Conservation (phyloP, 2,888 invertebrate genomes). For the Platypus cylindrus region DNA sequence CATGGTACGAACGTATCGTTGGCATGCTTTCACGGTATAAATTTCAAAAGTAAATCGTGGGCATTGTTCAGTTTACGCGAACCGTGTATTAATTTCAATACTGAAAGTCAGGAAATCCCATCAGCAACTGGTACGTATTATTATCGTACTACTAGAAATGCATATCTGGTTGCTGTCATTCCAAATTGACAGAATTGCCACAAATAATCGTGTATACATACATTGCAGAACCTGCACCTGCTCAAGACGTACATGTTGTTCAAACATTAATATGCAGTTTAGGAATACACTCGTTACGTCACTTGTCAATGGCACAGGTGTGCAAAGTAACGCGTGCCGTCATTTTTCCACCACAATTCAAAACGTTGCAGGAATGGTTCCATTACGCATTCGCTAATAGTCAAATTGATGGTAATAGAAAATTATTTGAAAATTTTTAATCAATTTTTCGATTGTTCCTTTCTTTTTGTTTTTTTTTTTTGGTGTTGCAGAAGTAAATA, state of each 20-base stretch:
- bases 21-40: slow-evolving; percentile 95
- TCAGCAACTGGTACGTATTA: slow-evolving; percentile 35
- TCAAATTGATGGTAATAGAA: slow-evolving; percentile 72
- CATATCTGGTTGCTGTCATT: too few species aligned
- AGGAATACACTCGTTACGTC: slow-evolving; percentile 58
- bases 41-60: slow-evolving; percentile 93
- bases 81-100: slow-evolving; percentile 84
- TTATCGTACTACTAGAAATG: too few species aligned
- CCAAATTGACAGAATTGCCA: neutral
- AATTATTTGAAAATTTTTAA: neutral
- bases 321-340: slow-evolving; percentile 84
- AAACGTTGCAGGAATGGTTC: slow-evolving; percentile 92
- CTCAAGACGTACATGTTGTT: slow-evolving; percentile 65
- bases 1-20: slow-evolving; percentile 83
- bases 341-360: slow-evolving; percentile 91
- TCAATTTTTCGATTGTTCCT: neutral
- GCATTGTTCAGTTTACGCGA: slow-evolving; percentile 88
- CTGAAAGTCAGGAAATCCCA: slow-evolving; percentile 80
- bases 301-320: slow-evolving; percentile 88
- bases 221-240: slow-evolving; percentile 28
- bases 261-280: slow-evolving; percentile 84
- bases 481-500: slow-evolving; percentile 71
- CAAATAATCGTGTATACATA: neutral
- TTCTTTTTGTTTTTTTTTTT: too few species aligned
- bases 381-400: slow-evolving; percentile 90